phyloP scores from a whole-genome alignment of 2,888 invertebrate species.

The Molanna angustata region DNA sequence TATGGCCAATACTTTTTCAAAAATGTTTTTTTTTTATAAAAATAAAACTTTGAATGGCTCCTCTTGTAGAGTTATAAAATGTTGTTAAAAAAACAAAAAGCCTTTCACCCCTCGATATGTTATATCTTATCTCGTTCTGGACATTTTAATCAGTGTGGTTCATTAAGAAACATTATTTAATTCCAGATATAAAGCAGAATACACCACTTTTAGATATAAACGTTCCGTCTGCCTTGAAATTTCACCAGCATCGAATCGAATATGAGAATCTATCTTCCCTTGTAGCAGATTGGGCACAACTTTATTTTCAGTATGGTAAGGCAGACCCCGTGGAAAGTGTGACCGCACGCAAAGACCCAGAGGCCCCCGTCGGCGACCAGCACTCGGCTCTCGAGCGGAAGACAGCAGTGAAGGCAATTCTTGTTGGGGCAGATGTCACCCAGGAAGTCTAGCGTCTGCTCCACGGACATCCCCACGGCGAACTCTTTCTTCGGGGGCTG shows the following conservation, averaged over 20 bases:
- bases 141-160: too few species aligned
- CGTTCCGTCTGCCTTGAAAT: too few species aligned
- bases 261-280: constrained; percentile 18
- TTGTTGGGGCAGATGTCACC: constrained; percentile 31
- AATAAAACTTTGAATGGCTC: too few species aligned
- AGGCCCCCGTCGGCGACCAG: constrained; percentile 60
- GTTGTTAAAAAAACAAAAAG: too few species aligned
- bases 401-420: constrained; percentile 57
- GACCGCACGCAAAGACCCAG: constrained; percentile 61
- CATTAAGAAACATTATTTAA: too few species aligned
- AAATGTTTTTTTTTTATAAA: too few species aligned
- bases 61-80: too few species aligned
- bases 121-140: too few species aligned
- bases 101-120: too few species aligned
- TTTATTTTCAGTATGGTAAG: constrained; percentile 56
- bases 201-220: too few species aligned
- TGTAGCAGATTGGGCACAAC: constrained; percentile 45
- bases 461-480: constrained; percentile 34
- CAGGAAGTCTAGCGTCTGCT: constrained; percentile 32
- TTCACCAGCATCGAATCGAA: background rate
- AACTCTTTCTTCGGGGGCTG: constrained; percentile 31
- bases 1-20: too few species aligned
- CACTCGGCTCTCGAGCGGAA: constrained; percentile 58
- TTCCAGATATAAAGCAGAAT: too few species aligned
- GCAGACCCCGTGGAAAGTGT: constrained; percentile 61